Base-by-base conservation (phyloP, 2,888 invertebrate genomes). In the Microchrysa polita region DNA sequence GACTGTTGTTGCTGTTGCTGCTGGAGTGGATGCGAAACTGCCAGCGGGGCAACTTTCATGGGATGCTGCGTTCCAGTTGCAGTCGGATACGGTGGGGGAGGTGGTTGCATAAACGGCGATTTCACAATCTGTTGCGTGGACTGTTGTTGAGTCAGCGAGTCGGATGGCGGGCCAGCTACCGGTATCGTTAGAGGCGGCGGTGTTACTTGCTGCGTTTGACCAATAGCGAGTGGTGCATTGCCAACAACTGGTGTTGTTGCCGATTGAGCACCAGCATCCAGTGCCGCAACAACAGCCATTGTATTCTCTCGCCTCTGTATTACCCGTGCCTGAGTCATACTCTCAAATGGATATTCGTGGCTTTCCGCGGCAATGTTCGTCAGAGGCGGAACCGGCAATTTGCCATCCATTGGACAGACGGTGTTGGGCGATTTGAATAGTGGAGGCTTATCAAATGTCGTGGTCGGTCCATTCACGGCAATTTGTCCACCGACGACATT, bases 261-360 rank as follows among this genome's bases (percentile, higher is more conserved):
- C 22, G 42, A 34, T 44, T 55, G 61, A 74, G 53, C 73, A 77
- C 77, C 67, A 71, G 73, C 73, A 73, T 74, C 53, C 71, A 73
- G 74, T 75, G 78, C 48, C 74, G 77, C 61, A 1, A 76, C 77
- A 69, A 80, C 77, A 83, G 87, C 87, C 79, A 88, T 80, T 55
- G 88, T 88, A 77, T 88, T 88, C 81, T 89, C 92, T 80, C 92
- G 90, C 80, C 90, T 89, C 81, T 94, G 94, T 85, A 94, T 92
- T 67, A 94, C 93, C 83, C 94, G 90, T 76, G 93, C 93, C 82
- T 93, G 93, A 61, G 94, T 94, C 95, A 96, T 95, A 84, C 95
- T 95, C 80, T 94, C 93, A 83, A 95, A 95, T 55, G 95, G 95
- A 86, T 91, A 95, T 81, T 89, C 89, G 81, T 88, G 86, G 82